phyloP scores from a whole-genome alignment of 2,888 invertebrate genomes.

The Halocaridina rubra region DNA sequence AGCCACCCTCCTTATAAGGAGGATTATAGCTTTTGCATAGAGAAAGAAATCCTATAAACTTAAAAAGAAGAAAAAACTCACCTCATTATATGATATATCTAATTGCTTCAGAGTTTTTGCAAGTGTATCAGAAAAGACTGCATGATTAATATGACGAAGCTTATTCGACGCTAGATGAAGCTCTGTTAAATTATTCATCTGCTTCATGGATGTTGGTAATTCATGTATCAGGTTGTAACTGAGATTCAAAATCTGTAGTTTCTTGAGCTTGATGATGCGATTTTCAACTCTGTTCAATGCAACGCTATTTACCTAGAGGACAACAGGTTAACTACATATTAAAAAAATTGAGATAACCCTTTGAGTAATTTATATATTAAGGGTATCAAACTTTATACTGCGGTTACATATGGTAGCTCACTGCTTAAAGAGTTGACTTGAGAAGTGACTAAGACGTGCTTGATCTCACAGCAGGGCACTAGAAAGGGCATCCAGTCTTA shows the following conservation, averaged over 20 bases:
- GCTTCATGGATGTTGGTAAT: conserved; percentile 10
- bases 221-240: conserved; percentile 12
- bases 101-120: conserved; percentile 11
- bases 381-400: too few relatives aligned
- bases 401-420: too few relatives aligned
- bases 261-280: conserved; percentile 35
- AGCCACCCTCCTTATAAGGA: too few relatives aligned
- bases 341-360: background rate
- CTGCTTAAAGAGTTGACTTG: too few relatives aligned
- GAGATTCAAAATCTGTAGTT: conserved; percentile 28
- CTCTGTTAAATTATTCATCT: conserved; percentile 35
- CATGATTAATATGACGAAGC: background rate
- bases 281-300: conserved; percentile 29
- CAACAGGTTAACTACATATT: background rate
- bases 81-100: conserved; percentile 26
- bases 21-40: too few relatives aligned
- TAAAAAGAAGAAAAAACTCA: too few relatives aligned
- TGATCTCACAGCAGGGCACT: too few relatives aligned
- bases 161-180: conserved; percentile 39
- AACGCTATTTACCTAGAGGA: conserved; percentile 28
- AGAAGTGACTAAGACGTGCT: too few relatives aligned
- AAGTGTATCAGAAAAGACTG: conserved; percentile 32
- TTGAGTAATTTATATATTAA: too few relatives aligned
- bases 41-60: too few relatives aligned
- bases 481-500: too few relatives aligned